Percentiles rank a stretch among this genome's conserved stretches.
Evolutionary conservation across 2,113 vertebrate species (phyloP).

Genomic region (Sterrhoptilus dennistouni): DNA sequence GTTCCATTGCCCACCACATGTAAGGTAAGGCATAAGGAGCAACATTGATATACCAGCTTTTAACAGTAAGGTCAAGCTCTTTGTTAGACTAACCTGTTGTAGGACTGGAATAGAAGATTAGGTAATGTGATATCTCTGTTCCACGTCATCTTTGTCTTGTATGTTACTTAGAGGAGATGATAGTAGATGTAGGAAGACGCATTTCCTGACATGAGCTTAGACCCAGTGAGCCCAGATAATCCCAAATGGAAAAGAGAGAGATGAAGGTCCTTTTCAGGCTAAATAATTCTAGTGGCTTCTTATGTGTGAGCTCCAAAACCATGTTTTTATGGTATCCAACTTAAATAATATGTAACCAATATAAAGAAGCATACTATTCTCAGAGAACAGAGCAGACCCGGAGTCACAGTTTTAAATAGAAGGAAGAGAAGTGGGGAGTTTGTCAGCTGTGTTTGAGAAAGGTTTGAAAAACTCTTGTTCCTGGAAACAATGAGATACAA

Average conservation of each 20-base stretch:
- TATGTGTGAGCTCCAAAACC: not conserved
- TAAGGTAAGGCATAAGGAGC: not conserved
- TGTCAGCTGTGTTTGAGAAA: slow-evolving; percentile 2
- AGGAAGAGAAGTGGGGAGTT: not conserved
- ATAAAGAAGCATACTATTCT: not conserved
- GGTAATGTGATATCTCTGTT: not conserved
- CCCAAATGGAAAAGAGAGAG: not conserved
- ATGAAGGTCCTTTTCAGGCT: not conserved
- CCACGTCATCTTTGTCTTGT: not conserved
- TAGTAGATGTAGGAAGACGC: not conserved
- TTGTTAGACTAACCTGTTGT: not conserved
- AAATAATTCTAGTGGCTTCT: not conserved
- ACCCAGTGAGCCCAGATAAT: not conserved
- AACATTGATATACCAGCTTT: not conserved
- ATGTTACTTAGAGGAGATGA: not conserved
- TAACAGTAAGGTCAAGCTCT: not conserved
- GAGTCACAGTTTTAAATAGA: not conserved
- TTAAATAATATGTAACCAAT: not conserved
- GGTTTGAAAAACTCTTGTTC: slow-evolving; percentile 7
- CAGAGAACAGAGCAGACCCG: not conserved
- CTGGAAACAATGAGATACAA: slow-evolving; percentile 44
- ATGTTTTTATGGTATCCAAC: not conserved
- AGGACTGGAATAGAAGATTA: not conserved
- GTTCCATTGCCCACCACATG: not conserved
- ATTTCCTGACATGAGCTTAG: not conserved